phyloP scores from a whole-genome alignment of 2,888 invertebrate genomes.

The Drepanosiphum platanoidis region DNA sequence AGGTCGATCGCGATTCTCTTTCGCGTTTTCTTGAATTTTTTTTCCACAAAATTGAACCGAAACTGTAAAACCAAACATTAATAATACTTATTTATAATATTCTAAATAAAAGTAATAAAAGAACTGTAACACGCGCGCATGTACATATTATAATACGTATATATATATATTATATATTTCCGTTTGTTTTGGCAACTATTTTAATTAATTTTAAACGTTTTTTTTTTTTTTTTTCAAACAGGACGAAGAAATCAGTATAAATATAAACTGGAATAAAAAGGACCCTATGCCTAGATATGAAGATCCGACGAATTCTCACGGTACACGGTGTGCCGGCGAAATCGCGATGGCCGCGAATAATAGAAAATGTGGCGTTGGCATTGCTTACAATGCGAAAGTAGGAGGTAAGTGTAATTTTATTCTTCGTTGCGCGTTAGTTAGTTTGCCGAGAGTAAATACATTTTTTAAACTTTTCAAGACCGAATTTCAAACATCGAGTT shows the following conservation, averaged over 20 bases:
- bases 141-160: no score
- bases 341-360: constrained; percentile 91
- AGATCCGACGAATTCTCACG: constrained; percentile 75
- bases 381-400: constrained; percentile 85
- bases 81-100: no score
- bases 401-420: constrained; percentile 72
- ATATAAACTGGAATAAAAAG: constrained; percentile 81
- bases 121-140: no score
- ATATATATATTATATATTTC: no score
- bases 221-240: no score
- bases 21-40: no score
- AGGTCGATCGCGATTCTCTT: no score
- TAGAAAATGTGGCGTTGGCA: constrained; percentile 89
- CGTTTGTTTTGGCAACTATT: no score
- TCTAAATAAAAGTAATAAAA: no score
- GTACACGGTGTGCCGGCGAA: constrained; percentile 93
- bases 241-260: constrained; percentile 87
- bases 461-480: background rate
- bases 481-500: background rate
- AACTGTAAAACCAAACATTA: no score
- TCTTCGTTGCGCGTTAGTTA: background rate
- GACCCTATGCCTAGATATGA: constrained; percentile 82
- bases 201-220: background rate
- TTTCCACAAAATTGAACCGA: no score
- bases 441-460: background rate